Percentiles rank a stretch among this genome's conserved stretches.
phyloP scores from a whole-genome alignment of 1,140 invertebrate species.

The Myzus persicae region DNA sequence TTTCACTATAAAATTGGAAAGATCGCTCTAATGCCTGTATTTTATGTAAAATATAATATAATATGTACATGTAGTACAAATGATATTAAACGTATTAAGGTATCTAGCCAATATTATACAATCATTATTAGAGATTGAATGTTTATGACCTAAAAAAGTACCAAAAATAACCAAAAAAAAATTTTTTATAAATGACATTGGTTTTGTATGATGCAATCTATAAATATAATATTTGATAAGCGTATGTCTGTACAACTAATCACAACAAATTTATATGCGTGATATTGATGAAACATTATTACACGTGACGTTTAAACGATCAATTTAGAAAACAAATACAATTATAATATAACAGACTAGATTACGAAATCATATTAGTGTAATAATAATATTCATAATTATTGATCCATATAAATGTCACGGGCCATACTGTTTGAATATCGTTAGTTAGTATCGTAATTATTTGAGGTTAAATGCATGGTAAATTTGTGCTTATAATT shows the following conservation, averaged over 20 bases:
- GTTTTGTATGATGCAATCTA: not conserved
- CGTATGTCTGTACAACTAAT: not conserved
- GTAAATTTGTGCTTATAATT: not conserved
- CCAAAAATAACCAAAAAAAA: not conserved
- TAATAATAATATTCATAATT: not conserved
- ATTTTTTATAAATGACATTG: no score
- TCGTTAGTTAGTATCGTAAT: constrained; percentile 2
- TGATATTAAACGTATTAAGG: not conserved
- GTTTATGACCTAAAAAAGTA: not conserved
- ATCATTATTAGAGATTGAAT: not conserved
- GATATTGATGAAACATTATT: not conserved
- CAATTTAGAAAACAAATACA: not conserved
- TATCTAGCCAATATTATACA: not conserved
- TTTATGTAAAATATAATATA: not conserved
- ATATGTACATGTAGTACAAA: no score
- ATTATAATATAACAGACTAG: not conserved
- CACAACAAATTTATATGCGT: not conserved
- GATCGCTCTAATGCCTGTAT: not conserved
- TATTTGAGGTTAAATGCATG: not conserved
- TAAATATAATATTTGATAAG: not conserved
- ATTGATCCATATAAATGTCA: not conserved
- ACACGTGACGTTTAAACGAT: not conserved
- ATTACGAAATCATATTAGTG: not conserved
- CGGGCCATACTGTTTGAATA: not conserved
- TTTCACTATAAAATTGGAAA: not conserved